Conservation (phyloP, 1,140 invertebrate genomes). For the Agrypnia vestita region DNA sequence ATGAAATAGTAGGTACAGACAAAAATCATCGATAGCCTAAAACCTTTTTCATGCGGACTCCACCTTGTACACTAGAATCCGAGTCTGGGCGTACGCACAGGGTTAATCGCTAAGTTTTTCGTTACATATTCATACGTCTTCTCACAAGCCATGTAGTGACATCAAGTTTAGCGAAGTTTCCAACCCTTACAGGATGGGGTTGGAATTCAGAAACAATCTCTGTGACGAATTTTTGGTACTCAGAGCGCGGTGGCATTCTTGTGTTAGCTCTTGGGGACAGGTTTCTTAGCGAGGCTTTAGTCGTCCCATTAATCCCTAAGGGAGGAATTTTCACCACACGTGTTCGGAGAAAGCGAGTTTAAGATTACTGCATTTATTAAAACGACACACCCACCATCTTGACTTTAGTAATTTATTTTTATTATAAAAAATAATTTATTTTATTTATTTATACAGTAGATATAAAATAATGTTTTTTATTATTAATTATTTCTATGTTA, state of each 20-base stretch:
- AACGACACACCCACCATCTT: background rate
- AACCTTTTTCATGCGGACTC: too few species aligned
- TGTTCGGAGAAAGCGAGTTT: background rate
- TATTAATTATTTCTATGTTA: too few species aligned
- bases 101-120: slow-evolving; percentile 20
- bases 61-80: too few species aligned
- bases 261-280: slow-evolving; percentile 43
- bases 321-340: slow-evolving; percentile 50
- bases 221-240: slow-evolving; percentile 57
- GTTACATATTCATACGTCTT: slow-evolving; percentile 35
- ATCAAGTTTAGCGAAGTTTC: slow-evolving; percentile 29
- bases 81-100: background rate
- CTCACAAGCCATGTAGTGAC: slow-evolving; percentile 21
- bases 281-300: slow-evolving; percentile 38
- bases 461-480: background rate
- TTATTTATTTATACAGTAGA: too few species aligned
- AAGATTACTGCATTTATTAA: background rate
- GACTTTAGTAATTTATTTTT: background rate
- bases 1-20: too few species aligned
- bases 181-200: slow-evolving; percentile 21
- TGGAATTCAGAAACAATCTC: slow-evolving; percentile 58
- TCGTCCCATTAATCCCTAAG: slow-evolving; percentile 57
- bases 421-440: too few species aligned
- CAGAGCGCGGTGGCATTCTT: slow-evolving; percentile 53
- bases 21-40: too few species aligned